Evolutionary conservation across 1,140 invertebrate species (phyloP).

Genomic region (Wasmannia auropunctata): DNA sequence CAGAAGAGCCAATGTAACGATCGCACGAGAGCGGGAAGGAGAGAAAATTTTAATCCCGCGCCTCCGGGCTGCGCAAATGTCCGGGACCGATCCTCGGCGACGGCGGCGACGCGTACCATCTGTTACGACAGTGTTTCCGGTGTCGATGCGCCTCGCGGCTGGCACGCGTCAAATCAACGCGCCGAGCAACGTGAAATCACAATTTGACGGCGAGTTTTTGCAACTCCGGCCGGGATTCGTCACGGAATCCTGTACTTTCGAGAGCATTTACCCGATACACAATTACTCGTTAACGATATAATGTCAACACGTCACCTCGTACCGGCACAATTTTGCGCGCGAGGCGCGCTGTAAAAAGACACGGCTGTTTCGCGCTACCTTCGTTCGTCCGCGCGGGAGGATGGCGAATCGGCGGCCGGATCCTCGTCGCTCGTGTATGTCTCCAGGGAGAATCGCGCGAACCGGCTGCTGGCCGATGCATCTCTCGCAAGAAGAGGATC

Average conservation of each 20-base stretch:
- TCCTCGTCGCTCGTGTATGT: background rate
- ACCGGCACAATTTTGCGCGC: background rate
- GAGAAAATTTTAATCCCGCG: conserved; percentile 32
- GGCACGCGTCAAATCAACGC: conserved; percentile 74
- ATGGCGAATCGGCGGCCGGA: background rate
- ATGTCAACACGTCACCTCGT: background rate
- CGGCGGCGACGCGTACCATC: conserved; percentile 67
- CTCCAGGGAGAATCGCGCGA: conserved; percentile 4
- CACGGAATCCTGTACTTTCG: conserved; percentile 25
- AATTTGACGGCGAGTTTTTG: conserved; percentile 72
- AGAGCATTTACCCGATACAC: background rate
- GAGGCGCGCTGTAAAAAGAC: background rate
- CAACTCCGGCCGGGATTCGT: conserved; percentile 15
- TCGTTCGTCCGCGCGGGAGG: background rate
- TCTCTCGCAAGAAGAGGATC: background rate
- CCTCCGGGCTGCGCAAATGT: conserved; percentile 15
- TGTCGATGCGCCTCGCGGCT: conserved; percentile 46
- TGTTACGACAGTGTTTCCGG: conserved; percentile 60
- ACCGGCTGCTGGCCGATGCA: conserved; percentile 8
- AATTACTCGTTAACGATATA: conserved; percentile 34
- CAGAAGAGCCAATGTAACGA: background rate
- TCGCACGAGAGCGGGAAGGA: background rate
- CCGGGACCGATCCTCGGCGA: conserved; percentile 21
- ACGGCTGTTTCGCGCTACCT: background rate
- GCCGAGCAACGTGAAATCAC: conserved; percentile 73